Percentiles rank a stretch among this genome's conserved stretches.
phyloP scores from a whole-genome alignment of 2,113 vertebrate species.

The Melozone crissalis region DNA sequence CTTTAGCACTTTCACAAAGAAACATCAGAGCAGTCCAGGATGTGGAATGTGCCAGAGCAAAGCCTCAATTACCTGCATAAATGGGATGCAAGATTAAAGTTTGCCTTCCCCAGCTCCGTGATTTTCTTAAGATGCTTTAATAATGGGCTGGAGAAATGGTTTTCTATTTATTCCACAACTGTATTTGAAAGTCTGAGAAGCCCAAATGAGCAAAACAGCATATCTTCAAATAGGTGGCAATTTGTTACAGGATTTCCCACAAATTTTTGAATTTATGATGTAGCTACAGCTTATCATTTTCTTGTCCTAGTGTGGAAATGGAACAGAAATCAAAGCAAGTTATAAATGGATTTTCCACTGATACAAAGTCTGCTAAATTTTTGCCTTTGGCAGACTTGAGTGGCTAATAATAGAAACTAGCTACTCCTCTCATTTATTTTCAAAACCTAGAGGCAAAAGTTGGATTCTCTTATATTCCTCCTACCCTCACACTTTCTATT shows the following conservation, averaged over 20 bases:
- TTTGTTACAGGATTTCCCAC: not conserved
- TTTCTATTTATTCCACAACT: not conserved
- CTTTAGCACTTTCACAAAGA: not conserved
- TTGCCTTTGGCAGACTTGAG: not conserved
- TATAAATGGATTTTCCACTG: slow-evolving; percentile 29
- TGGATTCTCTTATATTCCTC: not conserved
- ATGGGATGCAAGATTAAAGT: not conserved
- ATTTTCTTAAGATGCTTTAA: not conserved
- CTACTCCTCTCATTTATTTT: not conserved
- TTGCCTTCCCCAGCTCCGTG: not conserved
- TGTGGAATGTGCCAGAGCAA: not conserved
- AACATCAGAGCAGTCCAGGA: not conserved
- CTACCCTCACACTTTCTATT: not conserved
- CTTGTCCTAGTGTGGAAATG: not conserved
- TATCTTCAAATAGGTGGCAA: not conserved
- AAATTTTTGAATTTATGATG: not conserved
- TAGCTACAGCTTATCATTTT: not conserved
- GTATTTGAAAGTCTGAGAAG: not conserved
- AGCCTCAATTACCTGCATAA: not conserved
- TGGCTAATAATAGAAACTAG: slow-evolving; percentile 11
- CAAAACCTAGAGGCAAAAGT: not conserved
- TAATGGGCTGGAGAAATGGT: not conserved
- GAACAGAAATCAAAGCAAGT: slow-evolving; percentile 12
- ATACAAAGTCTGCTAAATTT: not conserved
- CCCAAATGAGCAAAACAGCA: fast-evolving